These are phyloP conservation scores for Parascotia fuliginaria DNA, from an alignment of 2,888 invertebrate genomes.

Conservation along the genomic window DNA sequence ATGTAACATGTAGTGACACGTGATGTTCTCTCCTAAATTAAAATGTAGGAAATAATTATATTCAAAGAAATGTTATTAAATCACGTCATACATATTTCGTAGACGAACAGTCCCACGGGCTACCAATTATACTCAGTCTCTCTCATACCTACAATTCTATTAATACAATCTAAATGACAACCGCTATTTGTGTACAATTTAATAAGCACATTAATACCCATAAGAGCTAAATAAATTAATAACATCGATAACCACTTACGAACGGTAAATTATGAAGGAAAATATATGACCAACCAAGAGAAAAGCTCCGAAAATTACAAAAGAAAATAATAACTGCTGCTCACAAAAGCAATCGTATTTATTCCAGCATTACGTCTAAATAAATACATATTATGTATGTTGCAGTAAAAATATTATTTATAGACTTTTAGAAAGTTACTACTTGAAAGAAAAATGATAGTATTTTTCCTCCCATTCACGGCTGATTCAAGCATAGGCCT, in stretches of 20 bases:
- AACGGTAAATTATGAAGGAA: constrained; percentile 41
- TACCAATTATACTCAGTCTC: too few species aligned
- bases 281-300: constrained; percentile 28
- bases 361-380: constrained; percentile 69
- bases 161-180: not conserved
- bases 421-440: not conserved
- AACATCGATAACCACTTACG: constrained; percentile 36
- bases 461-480: too few species aligned
- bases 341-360: constrained; percentile 65
- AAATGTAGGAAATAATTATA: too few species aligned
- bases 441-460: too few species aligned
- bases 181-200: constrained; percentile 24
- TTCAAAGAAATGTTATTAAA: too few species aligned
- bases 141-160: too few species aligned
- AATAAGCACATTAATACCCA: constrained; percentile 19
- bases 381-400: constrained; percentile 50
- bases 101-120: too few species aligned
- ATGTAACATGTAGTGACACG: too few species aligned
- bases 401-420: not conserved
- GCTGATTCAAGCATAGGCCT: too few species aligned
- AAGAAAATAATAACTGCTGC: constrained; percentile 59
- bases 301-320: constrained; percentile 60
- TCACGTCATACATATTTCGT: too few species aligned
- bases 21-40: too few species aligned
- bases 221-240: constrained; percentile 38